A percentile compares a stretch with the other conserved stretches of the same genome.
Conservation (phyloP, 2,113 vertebrate genomes). For the Mastomys natalensis region DNA sequence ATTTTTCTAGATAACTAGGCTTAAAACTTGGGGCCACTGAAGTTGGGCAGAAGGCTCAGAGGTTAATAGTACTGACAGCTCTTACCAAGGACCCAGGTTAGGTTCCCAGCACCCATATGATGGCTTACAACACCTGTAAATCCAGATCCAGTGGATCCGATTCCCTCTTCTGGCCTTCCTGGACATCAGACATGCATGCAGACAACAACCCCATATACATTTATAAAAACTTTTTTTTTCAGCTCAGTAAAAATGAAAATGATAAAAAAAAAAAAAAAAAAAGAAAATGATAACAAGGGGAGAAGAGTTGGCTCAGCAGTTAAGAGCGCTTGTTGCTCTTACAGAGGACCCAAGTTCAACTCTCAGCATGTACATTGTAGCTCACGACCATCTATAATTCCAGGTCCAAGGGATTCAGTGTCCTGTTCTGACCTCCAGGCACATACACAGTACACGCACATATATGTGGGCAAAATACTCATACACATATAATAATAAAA, state of each 20-base stretch:
- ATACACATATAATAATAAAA: background rate
- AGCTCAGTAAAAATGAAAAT: background rate
- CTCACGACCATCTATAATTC: background rate
- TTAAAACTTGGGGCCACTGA: constrained; percentile 22
- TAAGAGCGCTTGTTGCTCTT: background rate
- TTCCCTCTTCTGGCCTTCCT: background rate
- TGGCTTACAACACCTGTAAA: background rate
- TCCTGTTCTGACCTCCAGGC: background rate
- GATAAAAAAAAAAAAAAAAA: background rate
- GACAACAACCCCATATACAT: background rate
- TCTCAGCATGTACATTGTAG: no score
- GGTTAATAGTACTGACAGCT: background rate
- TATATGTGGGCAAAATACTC: background rate
- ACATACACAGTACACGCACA: background rate
- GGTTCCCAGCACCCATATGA: background rate
- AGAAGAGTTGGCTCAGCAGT: background rate
- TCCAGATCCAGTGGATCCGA: background rate
- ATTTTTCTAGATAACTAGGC: constrained; percentile 9
- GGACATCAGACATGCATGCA: background rate
- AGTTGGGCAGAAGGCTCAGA: background rate
- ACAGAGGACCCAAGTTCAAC: background rate
- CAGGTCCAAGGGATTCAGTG: background rate
- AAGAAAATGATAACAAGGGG: background rate
- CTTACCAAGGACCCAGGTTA: background rate
- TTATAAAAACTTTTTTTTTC: background rate